phyloP scores from a whole-genome alignment of 1,140 invertebrate genomes.

The Nephila pilipes region DNA sequence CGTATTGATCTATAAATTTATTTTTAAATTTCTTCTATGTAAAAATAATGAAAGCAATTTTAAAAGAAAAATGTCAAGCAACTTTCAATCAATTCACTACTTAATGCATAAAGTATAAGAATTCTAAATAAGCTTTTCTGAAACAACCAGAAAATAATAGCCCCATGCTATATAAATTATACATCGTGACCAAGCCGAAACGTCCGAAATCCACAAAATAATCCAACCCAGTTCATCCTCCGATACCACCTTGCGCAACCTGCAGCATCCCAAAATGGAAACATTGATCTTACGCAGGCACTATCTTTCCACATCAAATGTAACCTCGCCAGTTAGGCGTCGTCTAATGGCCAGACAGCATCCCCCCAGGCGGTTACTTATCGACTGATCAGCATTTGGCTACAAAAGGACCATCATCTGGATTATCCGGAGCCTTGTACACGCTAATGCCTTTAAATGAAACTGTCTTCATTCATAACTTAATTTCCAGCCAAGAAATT shows the following conservation, averaged over 20 bases:
- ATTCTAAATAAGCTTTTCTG: no score
- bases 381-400: constrained; percentile 30
- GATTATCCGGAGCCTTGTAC: neutral
- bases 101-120: no score
- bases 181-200: no score
- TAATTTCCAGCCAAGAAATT: neutral
- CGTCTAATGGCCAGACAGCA: neutral
- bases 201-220: neutral
- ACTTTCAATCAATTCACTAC: no score
- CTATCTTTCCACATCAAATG: constrained; percentile 42
- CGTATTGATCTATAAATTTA: no score
- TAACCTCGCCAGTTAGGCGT: constrained; percentile 21
- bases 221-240: neutral
- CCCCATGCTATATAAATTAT: no score
- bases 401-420: neutral
- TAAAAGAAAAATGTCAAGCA: no score
- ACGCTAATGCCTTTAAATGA: neutral
- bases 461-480: neutral
- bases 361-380: neutral
- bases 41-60: no score
- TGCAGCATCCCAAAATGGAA: neutral
- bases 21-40: no score
- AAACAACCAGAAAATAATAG: no score
- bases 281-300: neutral
- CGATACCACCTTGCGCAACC: neutral